Conservation (phyloP, 2,888 invertebrate species). For the Diplolepis rosae region DNA sequence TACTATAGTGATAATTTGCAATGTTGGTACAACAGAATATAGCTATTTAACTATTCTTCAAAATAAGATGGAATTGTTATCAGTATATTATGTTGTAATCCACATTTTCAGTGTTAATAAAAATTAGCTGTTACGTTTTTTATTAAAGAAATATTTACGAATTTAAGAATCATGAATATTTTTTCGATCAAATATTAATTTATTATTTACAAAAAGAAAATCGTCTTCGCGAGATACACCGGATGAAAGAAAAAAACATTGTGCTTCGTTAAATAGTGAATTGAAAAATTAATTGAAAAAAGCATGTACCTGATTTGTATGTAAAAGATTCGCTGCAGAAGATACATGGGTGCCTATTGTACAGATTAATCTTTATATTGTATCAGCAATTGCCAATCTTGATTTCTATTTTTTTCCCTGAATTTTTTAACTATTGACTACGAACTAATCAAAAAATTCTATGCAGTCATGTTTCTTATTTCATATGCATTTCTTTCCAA, state of each 20-base stretch:
- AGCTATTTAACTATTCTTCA: slow-evolving; percentile 63
- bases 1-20: slow-evolving; percentile 65
- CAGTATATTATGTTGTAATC: slow-evolving; percentile 69
- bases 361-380: slow-evolving; percentile 40
- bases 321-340: slow-evolving; percentile 58
- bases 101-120: slow-evolving; percentile 70
- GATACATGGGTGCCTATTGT: slow-evolving; percentile 55
- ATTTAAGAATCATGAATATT: slow-evolving; percentile 60
- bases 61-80: slow-evolving; percentile 67
- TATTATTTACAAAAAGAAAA: slow-evolving; percentile 49
- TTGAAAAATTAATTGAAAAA: slow-evolving; percentile 38
- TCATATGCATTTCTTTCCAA: not conserved
- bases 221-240: slow-evolving; percentile 46
- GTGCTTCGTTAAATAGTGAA: slow-evolving; percentile 34
- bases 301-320: slow-evolving; percentile 70
- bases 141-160: slow-evolving; percentile 66
- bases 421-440: not conserved
- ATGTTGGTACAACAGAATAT: slow-evolving; percentile 69
- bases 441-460: slow-evolving; percentile 20
- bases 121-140: slow-evolving; percentile 66
- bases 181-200: slow-evolving; percentile 60
- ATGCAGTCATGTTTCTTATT: not conserved
- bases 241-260: slow-evolving; percentile 27
- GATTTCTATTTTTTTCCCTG: not conserved
- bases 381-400: not conserved